Evolutionary conservation across 2,113 vertebrate genomes (phyloP).

Genomic region (Triplophysa rosa): DNA sequence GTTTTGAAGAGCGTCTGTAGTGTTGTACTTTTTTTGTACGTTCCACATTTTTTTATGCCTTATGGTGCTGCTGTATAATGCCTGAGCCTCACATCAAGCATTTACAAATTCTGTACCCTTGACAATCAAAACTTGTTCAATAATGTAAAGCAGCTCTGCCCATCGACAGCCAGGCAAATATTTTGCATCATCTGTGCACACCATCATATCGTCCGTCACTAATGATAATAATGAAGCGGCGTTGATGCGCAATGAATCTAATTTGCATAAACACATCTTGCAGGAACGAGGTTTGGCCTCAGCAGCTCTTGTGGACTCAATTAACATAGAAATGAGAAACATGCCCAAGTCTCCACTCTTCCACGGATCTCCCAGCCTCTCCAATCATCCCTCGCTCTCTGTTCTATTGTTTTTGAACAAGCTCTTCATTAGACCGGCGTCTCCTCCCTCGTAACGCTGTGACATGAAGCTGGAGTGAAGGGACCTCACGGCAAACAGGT

Average conservation of each 20-base stretch:
- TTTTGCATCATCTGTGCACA: too few species aligned
- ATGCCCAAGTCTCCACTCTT: slow-evolving; percentile 67
- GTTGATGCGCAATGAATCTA: neutral
- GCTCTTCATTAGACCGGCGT: slow-evolving; percentile 53
- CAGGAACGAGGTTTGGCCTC: neutral
- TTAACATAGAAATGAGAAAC: slow-evolving; percentile 78
- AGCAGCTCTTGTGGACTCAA: slow-evolving; percentile 51
- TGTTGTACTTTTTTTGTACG: too few species aligned
- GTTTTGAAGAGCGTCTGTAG: too few species aligned
- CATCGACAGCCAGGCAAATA: neutral
- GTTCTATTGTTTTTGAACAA: neutral
- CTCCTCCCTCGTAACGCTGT: slow-evolving; percentile 23
- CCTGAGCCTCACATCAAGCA: too few species aligned
- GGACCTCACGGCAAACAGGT: neutral
- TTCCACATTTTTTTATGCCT: too few species aligned
- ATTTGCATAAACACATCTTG: neutral
- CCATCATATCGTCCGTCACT: neutral
- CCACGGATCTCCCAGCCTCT: slow-evolving; percentile 45
- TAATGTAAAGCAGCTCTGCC: neutral
- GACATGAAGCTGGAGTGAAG: neutral
- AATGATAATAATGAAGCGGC: neutral
- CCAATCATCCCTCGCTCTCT: neutral
- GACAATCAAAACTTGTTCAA: too few species aligned
- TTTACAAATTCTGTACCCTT: too few species aligned
- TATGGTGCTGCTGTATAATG: too few species aligned